Conservation (phyloP, 2,113 vertebrate species). For the Takifugu bimaculatus region DNA sequence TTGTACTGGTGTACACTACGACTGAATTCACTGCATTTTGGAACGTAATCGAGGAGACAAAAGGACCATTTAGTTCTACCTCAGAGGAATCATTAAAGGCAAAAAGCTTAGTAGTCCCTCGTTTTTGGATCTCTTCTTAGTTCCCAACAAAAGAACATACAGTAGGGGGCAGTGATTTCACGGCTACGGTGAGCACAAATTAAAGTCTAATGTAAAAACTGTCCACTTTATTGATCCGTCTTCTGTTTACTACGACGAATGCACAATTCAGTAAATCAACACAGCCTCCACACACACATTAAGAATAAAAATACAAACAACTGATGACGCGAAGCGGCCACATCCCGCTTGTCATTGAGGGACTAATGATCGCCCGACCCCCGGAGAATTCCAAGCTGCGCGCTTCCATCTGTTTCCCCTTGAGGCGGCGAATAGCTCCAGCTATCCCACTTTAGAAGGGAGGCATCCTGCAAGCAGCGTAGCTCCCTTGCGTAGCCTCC, state of each 20-base stretch:
- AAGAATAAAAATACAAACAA: conserved; percentile 19
- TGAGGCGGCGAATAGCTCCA: conserved; percentile 42
- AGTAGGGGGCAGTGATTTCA: neutral
- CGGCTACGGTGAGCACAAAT: conserved; percentile 17
- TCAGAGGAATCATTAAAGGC: neutral
- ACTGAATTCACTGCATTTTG: conserved; percentile 44
- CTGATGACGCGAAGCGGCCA: conserved; percentile 33
- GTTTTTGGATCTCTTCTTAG: conserved; percentile 48
- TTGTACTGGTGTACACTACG: neutral
- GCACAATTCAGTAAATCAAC: conserved; percentile 14
- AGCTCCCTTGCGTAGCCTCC: conserved; percentile 46
- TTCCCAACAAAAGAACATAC: neutral
- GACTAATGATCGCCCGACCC: conserved; percentile 44
- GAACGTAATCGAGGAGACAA: too few relatives aligned
- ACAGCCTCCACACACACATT: neutral
- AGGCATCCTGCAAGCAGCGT: conserved; percentile 51
- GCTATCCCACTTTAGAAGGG: conserved; percentile 37
- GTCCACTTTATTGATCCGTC: conserved; percentile 4
- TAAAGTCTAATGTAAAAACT: conserved; percentile 23
- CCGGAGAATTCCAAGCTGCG: conserved; percentile 28
- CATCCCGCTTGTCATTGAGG: conserved; percentile 39
- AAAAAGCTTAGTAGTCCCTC: conserved; percentile 25
- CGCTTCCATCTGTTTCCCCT: conserved; percentile 60
- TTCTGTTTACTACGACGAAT: neutral
- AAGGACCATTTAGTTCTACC: too few relatives aligned